Conservation (phyloP, 2,797 vertebrate genomes). For the Antrozous pallidus region DNA sequence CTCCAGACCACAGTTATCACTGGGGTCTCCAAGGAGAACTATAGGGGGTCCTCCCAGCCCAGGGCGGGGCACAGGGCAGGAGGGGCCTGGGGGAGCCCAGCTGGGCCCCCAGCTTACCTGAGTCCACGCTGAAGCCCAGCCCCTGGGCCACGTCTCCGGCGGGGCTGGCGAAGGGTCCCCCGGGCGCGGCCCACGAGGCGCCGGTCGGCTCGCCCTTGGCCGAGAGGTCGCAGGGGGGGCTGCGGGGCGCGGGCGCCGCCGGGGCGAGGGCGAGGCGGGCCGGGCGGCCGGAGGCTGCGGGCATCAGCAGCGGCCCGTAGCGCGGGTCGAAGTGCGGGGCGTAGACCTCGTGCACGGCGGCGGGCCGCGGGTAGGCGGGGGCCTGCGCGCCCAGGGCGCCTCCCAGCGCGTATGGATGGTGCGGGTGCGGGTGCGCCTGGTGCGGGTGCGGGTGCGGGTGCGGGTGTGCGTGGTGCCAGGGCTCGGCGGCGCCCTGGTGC, state of each 20-base stretch:
- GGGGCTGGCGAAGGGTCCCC: slow-evolving; percentile 86
- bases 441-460: slow-evolving; percentile 85
- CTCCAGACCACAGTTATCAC: background rate
- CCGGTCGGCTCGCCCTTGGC: slow-evolving; percentile 87
- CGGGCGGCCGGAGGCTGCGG: slow-evolving; percentile 88
- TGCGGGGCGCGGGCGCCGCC: slow-evolving; percentile 85
- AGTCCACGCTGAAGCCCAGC: slow-evolving; percentile 91
- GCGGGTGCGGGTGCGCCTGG: slow-evolving; percentile 86
- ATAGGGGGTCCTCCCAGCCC: background rate
- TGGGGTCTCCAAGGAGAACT: background rate
- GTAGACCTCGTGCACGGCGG: slow-evolving; percentile 93
- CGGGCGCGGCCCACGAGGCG: slow-evolving; percentile 86
- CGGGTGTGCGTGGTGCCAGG: slow-evolving; percentile 92
- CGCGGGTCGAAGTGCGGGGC: slow-evolving; percentile 93
- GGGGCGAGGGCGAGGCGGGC: slow-evolving; percentile 89
- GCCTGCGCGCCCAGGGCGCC: slow-evolving; percentile 88
- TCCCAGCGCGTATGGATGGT: slow-evolving; percentile 88
- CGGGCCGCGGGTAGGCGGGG: slow-evolving; percentile 87
- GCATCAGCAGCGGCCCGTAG: slow-evolving; percentile 93
- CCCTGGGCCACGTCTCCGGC: slow-evolving; percentile 89
- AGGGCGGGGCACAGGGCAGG: background rate
- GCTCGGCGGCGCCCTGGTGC: slow-evolving; percentile 91
- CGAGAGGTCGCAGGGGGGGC: slow-evolving; percentile 91
- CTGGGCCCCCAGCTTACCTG: slow-evolving; percentile 87
- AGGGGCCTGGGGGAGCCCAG: background rate